A percentile compares a stretch with the other conserved stretches of the same genome.
Evolutionary conservation across 2,113 vertebrate species (phyloP).

Genomic region (Pycnonotus jocosus): DNA sequence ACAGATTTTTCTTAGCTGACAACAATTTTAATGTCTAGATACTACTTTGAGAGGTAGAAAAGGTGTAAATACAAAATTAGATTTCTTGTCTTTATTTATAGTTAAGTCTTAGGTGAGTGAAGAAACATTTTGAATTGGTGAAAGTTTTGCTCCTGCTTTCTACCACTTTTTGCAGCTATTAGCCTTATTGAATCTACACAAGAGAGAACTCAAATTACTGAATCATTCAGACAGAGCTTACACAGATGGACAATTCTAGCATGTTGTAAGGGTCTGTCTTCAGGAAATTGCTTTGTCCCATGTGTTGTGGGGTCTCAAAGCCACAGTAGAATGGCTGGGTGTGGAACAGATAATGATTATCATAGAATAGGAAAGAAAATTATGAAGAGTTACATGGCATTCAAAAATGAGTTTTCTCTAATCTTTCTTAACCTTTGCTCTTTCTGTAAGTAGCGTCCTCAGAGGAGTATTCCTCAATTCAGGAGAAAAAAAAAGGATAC

Average conservation of each 20-base stretch:
- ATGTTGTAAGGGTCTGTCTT: not conserved
- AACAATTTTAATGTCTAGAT: not conserved
- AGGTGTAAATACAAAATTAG: not conserved
- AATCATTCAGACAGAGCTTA: not conserved
- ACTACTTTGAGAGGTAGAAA: not conserved
- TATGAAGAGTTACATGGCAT: not conserved
- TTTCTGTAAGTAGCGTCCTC: not conserved
- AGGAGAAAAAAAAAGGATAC: not conserved
- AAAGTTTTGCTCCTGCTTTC: not conserved
- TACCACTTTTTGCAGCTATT: not conserved
- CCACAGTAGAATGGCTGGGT: not conserved
- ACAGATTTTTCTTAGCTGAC: not conserved
- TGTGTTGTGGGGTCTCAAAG: not conserved
- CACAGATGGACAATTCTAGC: not conserved
- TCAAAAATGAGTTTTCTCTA: not conserved
- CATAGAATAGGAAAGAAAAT: not conserved
- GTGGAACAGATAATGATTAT: not conserved
- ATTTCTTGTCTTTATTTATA: not conserved
- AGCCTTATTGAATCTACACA: not conserved
- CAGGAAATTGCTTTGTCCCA: not conserved
- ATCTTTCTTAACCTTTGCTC: conserved; percentile 32
- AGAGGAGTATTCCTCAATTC: not conserved
- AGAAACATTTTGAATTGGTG: not conserved
- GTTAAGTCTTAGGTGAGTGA: not conserved
- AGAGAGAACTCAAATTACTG: not conserved